These are phyloP conservation scores for Callipepla californica DNA, from an alignment of 2,113 vertebrate species.

Conservation along the genomic window DNA sequence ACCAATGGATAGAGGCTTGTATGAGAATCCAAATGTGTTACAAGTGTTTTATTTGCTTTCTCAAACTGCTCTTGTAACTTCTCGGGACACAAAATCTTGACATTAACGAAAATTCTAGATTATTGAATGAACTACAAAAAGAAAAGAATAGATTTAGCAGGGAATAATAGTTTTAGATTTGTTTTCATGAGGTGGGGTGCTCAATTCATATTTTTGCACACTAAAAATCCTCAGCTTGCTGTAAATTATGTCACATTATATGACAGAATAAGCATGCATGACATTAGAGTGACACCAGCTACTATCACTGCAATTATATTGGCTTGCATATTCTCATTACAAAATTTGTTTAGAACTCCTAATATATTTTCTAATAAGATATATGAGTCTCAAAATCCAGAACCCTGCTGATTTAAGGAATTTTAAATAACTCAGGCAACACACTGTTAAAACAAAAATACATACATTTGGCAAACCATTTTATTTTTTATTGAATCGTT, in stretches of 20 bases:
- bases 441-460: neutral
- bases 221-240: neutral
- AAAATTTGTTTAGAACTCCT: neutral
- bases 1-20: neutral
- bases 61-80: neutral
- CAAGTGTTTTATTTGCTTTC: neutral
- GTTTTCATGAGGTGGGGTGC: neutral
- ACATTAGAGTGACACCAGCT: neutral
- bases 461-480: neutral
- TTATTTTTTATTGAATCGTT: neutral
- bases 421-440: neutral
- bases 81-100: neutral
- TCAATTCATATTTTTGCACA: neutral
- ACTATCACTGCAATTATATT: neutral
- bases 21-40: neutral
- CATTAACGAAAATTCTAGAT: neutral
- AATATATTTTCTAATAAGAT: neutral
- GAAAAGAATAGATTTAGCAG: neutral
- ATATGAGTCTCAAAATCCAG: neutral
- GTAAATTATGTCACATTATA: neutral
- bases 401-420: neutral
- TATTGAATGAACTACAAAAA: conserved; percentile 11
- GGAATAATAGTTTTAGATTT: neutral
- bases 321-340: neutral
- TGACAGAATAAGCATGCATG: neutral